A percentile compares a stretch with the other conserved stretches of the same genome.
Conservation (phyloP, 1,140 invertebrate species). For the Adoxophyes honmai region DNA sequence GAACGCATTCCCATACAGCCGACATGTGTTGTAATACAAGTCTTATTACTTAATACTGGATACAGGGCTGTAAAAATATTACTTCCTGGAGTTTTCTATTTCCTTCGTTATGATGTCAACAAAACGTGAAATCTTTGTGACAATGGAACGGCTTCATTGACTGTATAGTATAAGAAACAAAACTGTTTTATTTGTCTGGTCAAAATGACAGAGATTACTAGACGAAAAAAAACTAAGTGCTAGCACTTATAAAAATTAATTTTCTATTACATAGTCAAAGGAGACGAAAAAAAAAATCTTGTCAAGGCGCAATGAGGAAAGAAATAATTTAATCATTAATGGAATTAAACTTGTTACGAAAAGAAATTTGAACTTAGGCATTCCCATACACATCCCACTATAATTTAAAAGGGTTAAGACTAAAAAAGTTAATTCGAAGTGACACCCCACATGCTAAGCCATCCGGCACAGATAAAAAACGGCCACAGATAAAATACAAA, state of each 20-base stretch:
- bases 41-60: slow-evolving; percentile 4
- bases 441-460: slow-evolving; percentile 63
- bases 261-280: too few relatives aligned
- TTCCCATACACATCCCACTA: slow-evolving; percentile 59
- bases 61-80: not conserved
- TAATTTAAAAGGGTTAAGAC: slow-evolving; percentile 65
- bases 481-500: slow-evolving; percentile 28
- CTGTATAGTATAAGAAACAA: too few relatives aligned
- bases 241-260: too few relatives aligned
- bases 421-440: slow-evolving; percentile 67
- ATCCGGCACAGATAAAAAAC: slow-evolving; percentile 53
- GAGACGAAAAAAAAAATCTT: too few relatives aligned
- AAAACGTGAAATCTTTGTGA: too few relatives aligned
- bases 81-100: not conserved
- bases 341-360: not conserved
- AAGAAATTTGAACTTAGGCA: slow-evolving; percentile 17
- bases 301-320: too few relatives aligned
- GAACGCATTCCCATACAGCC: not conserved
- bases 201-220: too few relatives aligned
- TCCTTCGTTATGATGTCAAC: too few relatives aligned
- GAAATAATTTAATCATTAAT: too few relatives aligned
- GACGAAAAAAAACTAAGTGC: too few relatives aligned
- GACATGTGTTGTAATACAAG: not conserved
- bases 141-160: too few relatives aligned
- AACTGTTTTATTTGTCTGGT: too few relatives aligned